Conservation (phyloP, 2,888 invertebrate species). For the Drosophila vallismaia region DNA sequence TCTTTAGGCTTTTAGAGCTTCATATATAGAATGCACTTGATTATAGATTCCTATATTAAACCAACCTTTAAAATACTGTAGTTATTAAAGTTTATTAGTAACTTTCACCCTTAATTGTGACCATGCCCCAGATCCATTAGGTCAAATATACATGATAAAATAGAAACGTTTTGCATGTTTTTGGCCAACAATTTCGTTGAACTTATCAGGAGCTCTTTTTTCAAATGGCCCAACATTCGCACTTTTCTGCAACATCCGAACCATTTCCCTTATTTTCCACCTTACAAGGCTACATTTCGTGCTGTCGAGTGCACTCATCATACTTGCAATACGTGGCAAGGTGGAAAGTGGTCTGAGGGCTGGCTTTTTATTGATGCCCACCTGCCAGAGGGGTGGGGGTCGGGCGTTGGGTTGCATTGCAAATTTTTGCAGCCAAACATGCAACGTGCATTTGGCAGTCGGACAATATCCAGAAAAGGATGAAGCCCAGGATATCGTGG, state of each 20-base stretch:
- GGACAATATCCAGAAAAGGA: conserved; percentile 65
- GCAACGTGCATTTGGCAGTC: conserved; percentile 78
- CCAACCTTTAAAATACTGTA: too few relatives aligned
- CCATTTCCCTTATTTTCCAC: neutral
- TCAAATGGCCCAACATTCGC: conserved; percentile 42
- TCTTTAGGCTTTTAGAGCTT: neutral
- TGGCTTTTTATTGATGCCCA: conserved; percentile 67
- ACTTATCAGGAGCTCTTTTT: conserved; percentile 49
- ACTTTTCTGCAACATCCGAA: conserved; percentile 9
- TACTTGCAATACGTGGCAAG: conserved; percentile 49
- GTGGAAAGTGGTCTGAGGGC: conserved; percentile 2
- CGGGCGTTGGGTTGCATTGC: conserved; percentile 67
- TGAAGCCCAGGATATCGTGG: conserved; percentile 21
- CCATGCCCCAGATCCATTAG: conserved; percentile 45
- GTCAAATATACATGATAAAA: conserved; percentile 55
- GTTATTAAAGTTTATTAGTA: too few relatives aligned
- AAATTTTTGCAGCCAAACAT: conserved; percentile 74
- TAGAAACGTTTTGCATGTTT: conserved; percentile 47
- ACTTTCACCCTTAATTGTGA: neutral
- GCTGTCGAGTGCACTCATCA: conserved; percentile 77
- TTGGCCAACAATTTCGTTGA: conserved; percentile 48
- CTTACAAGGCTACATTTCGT: conserved; percentile 58
- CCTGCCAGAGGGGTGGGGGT: conserved; percentile 44
- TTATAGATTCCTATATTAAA: neutral
- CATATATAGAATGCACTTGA: neutral